Base-by-base conservation (phyloP, 92 coral and sea anemone species). In the Phenganax stokvisi region DNA sequence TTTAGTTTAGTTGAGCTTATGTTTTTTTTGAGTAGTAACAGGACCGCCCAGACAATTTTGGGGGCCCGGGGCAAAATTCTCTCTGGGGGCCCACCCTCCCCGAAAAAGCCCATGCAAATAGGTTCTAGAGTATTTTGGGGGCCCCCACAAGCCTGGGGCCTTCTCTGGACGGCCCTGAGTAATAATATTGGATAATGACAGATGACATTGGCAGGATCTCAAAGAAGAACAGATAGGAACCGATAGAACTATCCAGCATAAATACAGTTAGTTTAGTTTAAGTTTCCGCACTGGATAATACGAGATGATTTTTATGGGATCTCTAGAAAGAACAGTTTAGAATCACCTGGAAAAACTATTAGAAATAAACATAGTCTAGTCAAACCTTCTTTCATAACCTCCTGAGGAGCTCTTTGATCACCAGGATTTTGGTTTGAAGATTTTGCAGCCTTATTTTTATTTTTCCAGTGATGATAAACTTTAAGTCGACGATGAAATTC, bases 391-490 rank as follows among this genome's bases (percentile, higher is more conserved):
- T 86, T 85, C 77, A 90, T 83, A 59, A 94, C 86, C 71, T 94
- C 98, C 84, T 94, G 97, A 6, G 98, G 98, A 0, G 97, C 98
- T 77, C 98, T 89, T 74, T 94, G 98, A 3, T 63, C 83, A 15
- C 51, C 74, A 11, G 88, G 83, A 53, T 92, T 92, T 66, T 88
- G 84, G 10, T 83, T 74, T 52, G 91, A 84, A 29, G 96, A 76
- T 30, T 77, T 91, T 44, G 94, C 93, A 12, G 97, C 91, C 74
- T 92, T 92, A 89, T 94, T 94, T 44, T 87, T 88, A 69, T 94
- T 94, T 87, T 90, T 94, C 98, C 98, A 94, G 47, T 94, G 98
- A 86, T 94, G 98, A 69, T 94, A 94, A 37, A 94, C 98, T 83
- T 94, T 94, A 5, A 94, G 89, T 30, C 98, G 92, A 11, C 98